Conservation (phyloP, 2,888 invertebrate species). For the Drosophila eohydei region DNA sequence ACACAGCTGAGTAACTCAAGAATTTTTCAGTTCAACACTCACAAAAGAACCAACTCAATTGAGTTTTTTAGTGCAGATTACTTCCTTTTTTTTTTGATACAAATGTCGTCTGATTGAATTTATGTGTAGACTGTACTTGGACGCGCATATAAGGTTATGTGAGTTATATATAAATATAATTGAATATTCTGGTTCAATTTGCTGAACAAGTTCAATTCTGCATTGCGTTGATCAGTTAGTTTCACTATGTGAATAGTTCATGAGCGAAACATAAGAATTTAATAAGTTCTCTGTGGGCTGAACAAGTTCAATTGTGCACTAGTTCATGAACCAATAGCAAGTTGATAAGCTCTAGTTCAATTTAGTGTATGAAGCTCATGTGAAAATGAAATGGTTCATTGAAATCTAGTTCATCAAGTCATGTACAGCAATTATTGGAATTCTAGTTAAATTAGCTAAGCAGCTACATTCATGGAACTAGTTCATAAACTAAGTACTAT, state of each 20-base stretch:
- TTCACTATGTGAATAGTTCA: neutral
- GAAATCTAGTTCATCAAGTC: too few relatives aligned
- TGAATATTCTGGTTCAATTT: neutral
- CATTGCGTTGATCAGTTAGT: neutral
- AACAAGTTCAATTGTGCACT: too few relatives aligned
- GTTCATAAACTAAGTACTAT: too few relatives aligned
- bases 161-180: neutral
- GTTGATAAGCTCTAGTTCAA: too few relatives aligned
- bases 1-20: constrained; percentile 15
- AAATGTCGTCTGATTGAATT: constrained; percentile 58
- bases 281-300: too few relatives aligned
- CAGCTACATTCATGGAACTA: too few relatives aligned
- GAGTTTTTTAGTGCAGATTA: constrained; percentile 38
- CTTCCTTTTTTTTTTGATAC: constrained; percentile 6
- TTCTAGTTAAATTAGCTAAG: too few relatives aligned
- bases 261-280: neutral
- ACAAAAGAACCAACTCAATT: constrained; percentile 52
- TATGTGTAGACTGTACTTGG: constrained; percentile 10
- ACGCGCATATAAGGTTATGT: neutral
- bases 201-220: neutral
- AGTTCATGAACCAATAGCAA: too few relatives aligned
- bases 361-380: too few relatives aligned
- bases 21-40: constrained; percentile 9
- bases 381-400: too few relatives aligned
- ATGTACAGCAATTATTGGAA: too few relatives aligned